A percentile compares a stretch with the other conserved stretches of the same genome.
phyloP scores from a whole-genome alignment of 2,888 invertebrate genomes.

The Apotomis capreana region DNA sequence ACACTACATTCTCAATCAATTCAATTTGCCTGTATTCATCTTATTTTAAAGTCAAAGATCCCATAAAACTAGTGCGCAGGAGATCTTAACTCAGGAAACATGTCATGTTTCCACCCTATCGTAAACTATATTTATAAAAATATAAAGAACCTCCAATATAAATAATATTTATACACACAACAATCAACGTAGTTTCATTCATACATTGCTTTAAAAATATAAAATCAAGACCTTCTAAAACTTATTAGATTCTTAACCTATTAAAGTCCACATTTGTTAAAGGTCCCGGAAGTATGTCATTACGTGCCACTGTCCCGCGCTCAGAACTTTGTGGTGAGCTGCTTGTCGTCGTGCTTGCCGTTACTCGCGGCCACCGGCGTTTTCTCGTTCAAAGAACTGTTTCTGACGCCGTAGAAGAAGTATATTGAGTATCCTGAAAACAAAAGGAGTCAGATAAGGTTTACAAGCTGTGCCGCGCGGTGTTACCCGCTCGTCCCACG shows the following conservation, averaged over 20 bases:
- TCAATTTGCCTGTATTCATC: too few species aligned
- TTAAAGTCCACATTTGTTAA: conserved; percentile 9
- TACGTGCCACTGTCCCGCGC: conserved; percentile 20
- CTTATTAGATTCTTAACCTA: neutral
- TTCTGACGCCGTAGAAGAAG: conserved; percentile 91
- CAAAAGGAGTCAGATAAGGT: conserved; percentile 12
- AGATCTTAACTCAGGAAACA: too few species aligned
- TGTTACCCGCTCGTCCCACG: too few species aligned
- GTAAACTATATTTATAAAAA: too few species aligned
- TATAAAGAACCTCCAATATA: too few species aligned
- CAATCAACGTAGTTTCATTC: neutral
- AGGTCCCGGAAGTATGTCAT: conserved; percentile 8
- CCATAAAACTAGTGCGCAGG: too few species aligned
- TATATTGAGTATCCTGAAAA: conserved; percentile 91
- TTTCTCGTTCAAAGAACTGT: conserved; percentile 86
- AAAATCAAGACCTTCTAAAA: neutral
- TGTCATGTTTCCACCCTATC: too few species aligned
- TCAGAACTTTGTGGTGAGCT: conserved; percentile 70
- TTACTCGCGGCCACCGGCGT: conserved; percentile 48
- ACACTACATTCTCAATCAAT: too few species aligned
- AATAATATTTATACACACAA: neutral
- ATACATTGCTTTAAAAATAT: neutral
- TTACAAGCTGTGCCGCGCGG: too few species aligned
- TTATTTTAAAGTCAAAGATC: too few species aligned
- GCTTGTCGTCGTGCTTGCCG: conserved; percentile 48